These are phyloP conservation scores for Phortica magna DNA, from an alignment of 2,888 invertebrate genomes.

Conservation along the genomic window DNA sequence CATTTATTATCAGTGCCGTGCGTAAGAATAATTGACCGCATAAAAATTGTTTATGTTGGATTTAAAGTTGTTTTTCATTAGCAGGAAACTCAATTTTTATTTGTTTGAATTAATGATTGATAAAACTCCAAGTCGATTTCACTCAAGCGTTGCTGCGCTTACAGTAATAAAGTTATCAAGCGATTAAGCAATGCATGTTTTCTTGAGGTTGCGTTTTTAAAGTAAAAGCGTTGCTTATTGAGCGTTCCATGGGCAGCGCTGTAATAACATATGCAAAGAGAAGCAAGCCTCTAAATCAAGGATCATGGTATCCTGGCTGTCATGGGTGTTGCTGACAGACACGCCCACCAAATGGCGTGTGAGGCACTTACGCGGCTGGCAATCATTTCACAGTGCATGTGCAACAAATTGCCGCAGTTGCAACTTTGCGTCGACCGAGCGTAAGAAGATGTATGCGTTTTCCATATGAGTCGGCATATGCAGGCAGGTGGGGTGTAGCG, in stretches of 20 bases:
- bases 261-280: too few relatives aligned
- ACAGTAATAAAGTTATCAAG: neutral
- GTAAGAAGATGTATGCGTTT: neutral
- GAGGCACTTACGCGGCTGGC: slow-evolving; percentile 18
- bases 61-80: neutral
- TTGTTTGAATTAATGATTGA: too few relatives aligned
- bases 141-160: too few relatives aligned
- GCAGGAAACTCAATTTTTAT: neutral
- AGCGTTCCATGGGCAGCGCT: too few relatives aligned
- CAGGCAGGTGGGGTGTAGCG: neutral
- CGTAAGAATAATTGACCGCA: neutral
- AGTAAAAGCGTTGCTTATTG: neutral
- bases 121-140: too few relatives aligned
- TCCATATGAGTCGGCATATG: neutral
- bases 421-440: neutral
- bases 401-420: slow-evolving; percentile 3
- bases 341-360: slow-evolving; percentile 22
- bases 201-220: neutral
- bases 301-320: neutral
- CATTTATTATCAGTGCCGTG: neutral
- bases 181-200: too few relatives aligned
- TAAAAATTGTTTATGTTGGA: neutral
- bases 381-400: neutral
- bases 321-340: slow-evolving; percentile 7
- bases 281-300: neutral